Percentiles rank a stretch among this genome's conserved stretches.
Conservation (phyloP, 2,113 vertebrate species). For the Loxodonta africana region DNA sequence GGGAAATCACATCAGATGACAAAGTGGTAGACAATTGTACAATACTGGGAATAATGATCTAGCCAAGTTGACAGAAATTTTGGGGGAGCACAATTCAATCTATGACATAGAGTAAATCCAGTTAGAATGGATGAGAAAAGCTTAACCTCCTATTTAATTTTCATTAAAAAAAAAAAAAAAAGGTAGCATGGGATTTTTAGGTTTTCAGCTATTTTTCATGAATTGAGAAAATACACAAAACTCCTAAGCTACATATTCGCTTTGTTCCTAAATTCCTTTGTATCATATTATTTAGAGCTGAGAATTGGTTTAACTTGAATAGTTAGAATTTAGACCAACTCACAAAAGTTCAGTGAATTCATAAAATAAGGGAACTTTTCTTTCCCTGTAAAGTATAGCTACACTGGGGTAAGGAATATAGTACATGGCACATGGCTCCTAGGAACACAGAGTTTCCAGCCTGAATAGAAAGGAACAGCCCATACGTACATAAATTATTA, state of each 20-base stretch:
- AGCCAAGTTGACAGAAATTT: no score
- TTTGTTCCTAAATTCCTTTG: slow-evolving; percentile 8
- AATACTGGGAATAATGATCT: no score
- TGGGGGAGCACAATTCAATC: no score
- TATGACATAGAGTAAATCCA: neutral
- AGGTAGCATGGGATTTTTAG: neutral
- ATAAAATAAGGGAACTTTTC: neutral
- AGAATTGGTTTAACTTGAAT: neutral
- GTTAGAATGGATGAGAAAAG: neutral
- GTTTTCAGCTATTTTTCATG: neutral
- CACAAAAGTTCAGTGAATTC: neutral
- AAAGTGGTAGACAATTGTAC: no score
- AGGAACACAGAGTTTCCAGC: neutral
- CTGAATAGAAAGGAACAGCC: neutral
- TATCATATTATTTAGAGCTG: neutral
- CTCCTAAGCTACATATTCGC: neutral
- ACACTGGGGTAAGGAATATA: neutral
- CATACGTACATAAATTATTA: neutral
- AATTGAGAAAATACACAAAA: neutral
- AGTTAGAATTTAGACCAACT: neutral
- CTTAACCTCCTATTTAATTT: neutral
- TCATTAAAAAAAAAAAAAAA: neutral
- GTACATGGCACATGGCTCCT: neutral
- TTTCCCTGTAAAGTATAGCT: neutral
- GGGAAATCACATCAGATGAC: no score